Conservation (phyloP, 2,113 vertebrate genomes). For the Tinamus guttatus region DNA sequence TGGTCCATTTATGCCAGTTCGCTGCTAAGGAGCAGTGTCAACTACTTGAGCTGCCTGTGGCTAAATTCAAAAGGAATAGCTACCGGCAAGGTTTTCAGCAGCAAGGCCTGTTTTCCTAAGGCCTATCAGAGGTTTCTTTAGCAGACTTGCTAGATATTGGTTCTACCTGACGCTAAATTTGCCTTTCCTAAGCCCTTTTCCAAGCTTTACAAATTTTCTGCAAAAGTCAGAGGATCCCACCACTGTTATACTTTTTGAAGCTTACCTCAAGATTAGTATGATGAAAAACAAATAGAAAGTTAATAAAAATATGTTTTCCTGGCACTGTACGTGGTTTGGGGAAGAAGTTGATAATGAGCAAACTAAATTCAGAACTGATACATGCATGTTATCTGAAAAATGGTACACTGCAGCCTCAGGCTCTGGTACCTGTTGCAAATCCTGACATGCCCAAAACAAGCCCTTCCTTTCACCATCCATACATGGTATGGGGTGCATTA, state of each 20-base stretch:
- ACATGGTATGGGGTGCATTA: neutral
- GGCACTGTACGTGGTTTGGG: neutral
- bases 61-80: neutral
- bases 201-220: neutral
- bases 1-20: neutral
- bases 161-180: neutral
- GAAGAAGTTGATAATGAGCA: neutral
- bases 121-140: neutral
- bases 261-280: neutral
- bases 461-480: neutral
- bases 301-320: conserved; percentile 11
- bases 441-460: neutral
- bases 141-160: neutral
- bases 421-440: neutral
- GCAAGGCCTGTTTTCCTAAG: neutral
- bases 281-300: neutral
- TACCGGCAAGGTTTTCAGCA: neutral
- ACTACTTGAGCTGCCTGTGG: neutral
- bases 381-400: neutral
- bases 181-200: neutral
- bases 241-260: neutral
- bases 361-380: conserved; percentile 26
- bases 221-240: neutral
- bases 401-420: neutral
- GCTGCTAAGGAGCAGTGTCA: neutral